Conservation (phyloP, 2,113 vertebrate species). For the Bos indicus region DNA sequence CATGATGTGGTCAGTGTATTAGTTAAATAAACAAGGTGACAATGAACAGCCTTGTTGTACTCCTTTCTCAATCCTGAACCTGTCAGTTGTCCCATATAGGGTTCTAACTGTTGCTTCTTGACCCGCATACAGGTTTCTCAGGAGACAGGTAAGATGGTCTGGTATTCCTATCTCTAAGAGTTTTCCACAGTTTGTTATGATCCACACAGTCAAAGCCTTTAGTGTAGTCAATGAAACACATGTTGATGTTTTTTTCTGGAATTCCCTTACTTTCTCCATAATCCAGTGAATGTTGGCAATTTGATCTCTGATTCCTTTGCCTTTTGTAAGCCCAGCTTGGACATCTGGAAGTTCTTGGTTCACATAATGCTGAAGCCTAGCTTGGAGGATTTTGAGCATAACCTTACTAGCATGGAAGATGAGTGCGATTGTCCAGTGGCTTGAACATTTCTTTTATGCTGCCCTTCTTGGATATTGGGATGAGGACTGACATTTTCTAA, state of each 20-base stretch:
- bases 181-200: background rate
- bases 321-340: background rate
- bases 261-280: background rate
- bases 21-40: background rate
- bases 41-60: background rate
- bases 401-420: background rate
- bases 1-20: background rate
- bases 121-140: background rate
- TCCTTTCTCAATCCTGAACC: background rate
- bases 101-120: background rate
- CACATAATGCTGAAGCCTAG: background rate
- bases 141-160: background rate
- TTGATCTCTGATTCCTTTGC: background rate
- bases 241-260: background rate
- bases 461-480: background rate
- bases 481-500: background rate
- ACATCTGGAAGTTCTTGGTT: background rate
- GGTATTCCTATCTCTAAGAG: background rate
- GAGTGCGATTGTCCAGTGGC: background rate
- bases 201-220: background rate
- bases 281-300: background rate
- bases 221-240: background rate
- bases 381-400: background rate
- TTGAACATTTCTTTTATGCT: background rate
- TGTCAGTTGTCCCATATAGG: fast-evolving